Conservation (phyloP, 1,140 invertebrate genomes). For the Drosophila mauritiana region DNA sequence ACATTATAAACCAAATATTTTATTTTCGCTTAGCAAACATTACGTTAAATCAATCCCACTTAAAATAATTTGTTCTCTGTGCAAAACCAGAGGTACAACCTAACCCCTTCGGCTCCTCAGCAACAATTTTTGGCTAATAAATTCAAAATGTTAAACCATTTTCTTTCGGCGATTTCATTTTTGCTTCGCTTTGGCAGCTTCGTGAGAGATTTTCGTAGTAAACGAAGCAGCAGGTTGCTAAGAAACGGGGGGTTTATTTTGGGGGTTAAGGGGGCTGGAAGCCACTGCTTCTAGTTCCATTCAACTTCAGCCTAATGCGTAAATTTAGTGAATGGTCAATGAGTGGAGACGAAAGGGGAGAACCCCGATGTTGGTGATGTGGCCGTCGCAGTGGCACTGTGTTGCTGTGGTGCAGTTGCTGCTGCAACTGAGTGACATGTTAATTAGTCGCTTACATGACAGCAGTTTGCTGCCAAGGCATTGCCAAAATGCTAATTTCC, state of each 20-base stretch:
- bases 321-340: constrained; percentile 54
- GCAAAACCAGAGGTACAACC: not conserved
- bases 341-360: constrained; percentile 1
- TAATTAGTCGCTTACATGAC: constrained; percentile 84
- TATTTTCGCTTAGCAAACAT: not conserved
- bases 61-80: constrained; percentile 1
- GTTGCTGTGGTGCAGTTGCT: constrained; percentile 24
- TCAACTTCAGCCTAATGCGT: constrained; percentile 60
- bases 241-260: not conserved
- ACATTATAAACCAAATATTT: not conserved
- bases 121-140: constrained; percentile 72
- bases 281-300: constrained; percentile 57
- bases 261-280: constrained; percentile 11
- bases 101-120: not conserved
- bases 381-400: constrained; percentile 9
- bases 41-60: no score
- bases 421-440: constrained; percentile 74
- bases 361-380: constrained; percentile 9
- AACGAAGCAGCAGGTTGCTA: constrained; percentile 53
- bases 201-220: constrained; percentile 75
- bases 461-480: constrained; percentile 69
- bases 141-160: constrained; percentile 79
- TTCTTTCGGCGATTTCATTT: constrained; percentile 44
- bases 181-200: constrained; percentile 63
- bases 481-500: constrained; percentile 76